phyloP scores from a whole-genome alignment of 2,888 invertebrate genomes.

The Theretra japonica region DNA sequence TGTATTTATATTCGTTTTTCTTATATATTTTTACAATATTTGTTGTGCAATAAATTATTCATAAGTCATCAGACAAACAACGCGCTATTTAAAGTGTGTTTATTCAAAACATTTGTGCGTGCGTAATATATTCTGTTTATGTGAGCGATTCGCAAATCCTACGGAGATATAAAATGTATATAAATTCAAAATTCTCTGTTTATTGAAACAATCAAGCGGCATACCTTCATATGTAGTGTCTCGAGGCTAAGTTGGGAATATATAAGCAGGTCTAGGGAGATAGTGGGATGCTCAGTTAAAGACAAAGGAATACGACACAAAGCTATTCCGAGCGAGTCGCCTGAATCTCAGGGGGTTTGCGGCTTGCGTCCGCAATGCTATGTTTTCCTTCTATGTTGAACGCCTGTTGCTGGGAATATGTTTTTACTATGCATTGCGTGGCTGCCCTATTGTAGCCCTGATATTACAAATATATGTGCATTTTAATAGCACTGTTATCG shows the following conservation, averaged over 20 bases:
- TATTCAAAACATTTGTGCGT: not conserved
- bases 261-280: slow-evolving; percentile 52
- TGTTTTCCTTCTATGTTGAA: slow-evolving; percentile 45
- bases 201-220: slow-evolving; percentile 43
- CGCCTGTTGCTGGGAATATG: slow-evolving; percentile 55
- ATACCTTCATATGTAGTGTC: slow-evolving; percentile 36
- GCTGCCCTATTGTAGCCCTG: not conserved
- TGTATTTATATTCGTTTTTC: not conserved
- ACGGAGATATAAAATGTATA: slow-evolving; percentile 14
- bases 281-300: slow-evolving; percentile 56
- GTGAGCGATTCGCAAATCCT: not conserved
- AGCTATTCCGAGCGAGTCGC: slow-evolving; percentile 61
- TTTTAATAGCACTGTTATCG: not conserved
- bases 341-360: slow-evolving; percentile 58
- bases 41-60: not conserved
- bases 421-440: slow-evolving; percentile 17
- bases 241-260: slow-evolving; percentile 52
- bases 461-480: not conserved
- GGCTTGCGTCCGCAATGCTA: slow-evolving; percentile 51
- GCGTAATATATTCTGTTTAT: slow-evolving; percentile 1
- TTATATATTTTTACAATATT: not conserved
- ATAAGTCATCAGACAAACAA: not conserved
- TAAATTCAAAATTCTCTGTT: slow-evolving; percentile 34
- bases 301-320: slow-evolving; percentile 63
- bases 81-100: not conserved